Evolutionary conservation across 2,888 invertebrate genomes (phyloP), one percentile per base, ranked within the genome.

Genomic region (Catocala sponsa): DNA sequence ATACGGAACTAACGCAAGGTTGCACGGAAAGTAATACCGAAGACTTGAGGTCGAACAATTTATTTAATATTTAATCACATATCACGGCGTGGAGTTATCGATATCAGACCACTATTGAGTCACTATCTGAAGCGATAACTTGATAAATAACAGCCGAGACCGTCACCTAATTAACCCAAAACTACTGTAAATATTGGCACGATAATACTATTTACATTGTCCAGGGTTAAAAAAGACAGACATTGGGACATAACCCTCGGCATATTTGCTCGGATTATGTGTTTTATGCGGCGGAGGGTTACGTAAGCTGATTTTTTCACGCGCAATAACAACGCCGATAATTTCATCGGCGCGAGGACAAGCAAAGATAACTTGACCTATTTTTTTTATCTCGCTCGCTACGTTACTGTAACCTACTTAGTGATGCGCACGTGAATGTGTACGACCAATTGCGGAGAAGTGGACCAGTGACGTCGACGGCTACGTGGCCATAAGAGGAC

Each of bases 341-440:
- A 91, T 93, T 92, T 89, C 91, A 90, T 89, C 85, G 89, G 74
- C 83, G 82, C 93, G 94, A 94, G 94, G 94, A 94, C 94, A 87
- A 84, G 82, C 84, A 78, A 91, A 93, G 94, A 94, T 94, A 92
- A 92, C 94, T 94, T 94, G 94, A 94, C 94, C 94, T 85, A 94
- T 94, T 92, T 94, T 92, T 92, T 94, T 94, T 94, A 94, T 93
- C 92, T 92, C 85, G 68, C 81, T 81, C 86, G 82, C 86, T 86
- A 84, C 86, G 88, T 87, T 85, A 89, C 87, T 91, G 83, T 92
- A 94, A 93, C 94, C 94, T 86, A 94, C 87, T 87, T 93, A 85
- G 81, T 75, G 81, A 63, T 79, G 77, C 55, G 76, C 89, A 88
- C 87, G 87, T 90, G 88, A 85, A 85, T 81, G 76, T 81, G 70